Evolutionary conservation across 2,888 invertebrate species (phyloP), one percentile per base, ranked within the genome.

Genomic region (Rhamphomyia laevipes): DNA sequence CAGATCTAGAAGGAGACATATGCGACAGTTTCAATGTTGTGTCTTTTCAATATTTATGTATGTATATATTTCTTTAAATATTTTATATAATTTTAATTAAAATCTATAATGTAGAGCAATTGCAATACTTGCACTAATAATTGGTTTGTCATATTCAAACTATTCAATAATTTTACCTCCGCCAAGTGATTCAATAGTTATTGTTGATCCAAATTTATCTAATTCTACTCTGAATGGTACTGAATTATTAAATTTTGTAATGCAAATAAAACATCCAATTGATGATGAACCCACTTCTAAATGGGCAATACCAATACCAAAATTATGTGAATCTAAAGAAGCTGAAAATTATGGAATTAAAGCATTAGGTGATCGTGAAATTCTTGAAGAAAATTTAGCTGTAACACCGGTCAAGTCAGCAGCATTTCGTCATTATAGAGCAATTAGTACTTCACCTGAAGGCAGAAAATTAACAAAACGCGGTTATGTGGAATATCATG

Each of bases 401-500:
- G 63, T 72, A 0, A 71, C 72, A 10, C 77, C 80, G 0, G 56
- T 68, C 1, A 72, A 78, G 50, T 77, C 79, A 6, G 83, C 86
- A 0, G 80, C 82, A 21, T 78, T 74, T 55, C 75, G 80, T 38
- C 87, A 87, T 46, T 86, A 85, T 60, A 74, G 78, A 45, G 80
- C 84, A 0, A 74, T 84, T 1, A 79, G 79, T 45, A 83, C 84
- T 0, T 73, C 76, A 1, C 64, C 72, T 0, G 74, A 71, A 35
- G 80, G 84, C 0, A 76, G 80, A 16, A 73, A 77, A 3, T 55
- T 86, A 40, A 79, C 86, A 0, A 72, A 80, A 11, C 71, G 77
- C 0, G 89, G 84, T 0, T 81, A 78, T 59, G 77, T 80, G 1
- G 78, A 81, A 54, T 81, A 84, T 56, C 74, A 80, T 43, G 87